Conservation (phyloP, 2,113 vertebrate species). For the Odocoileus virginianus region DNA sequence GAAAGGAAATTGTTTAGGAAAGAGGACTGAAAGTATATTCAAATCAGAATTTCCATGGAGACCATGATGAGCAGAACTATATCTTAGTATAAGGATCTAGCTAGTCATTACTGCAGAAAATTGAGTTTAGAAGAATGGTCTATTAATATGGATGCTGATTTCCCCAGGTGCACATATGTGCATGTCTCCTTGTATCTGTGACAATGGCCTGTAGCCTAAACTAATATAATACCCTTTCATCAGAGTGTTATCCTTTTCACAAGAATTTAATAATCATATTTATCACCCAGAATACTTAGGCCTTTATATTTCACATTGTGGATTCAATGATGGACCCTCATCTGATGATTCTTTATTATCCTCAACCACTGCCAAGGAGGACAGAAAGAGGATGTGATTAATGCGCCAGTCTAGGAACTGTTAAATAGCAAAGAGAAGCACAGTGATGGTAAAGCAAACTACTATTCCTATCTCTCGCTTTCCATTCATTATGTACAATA, state of each 20-base stretch:
- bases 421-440: neutral
- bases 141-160: constrained; percentile 21
- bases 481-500: neutral
- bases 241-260: neutral
- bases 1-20: neutral
- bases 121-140: constrained; percentile 31
- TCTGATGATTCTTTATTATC: constrained; percentile 25
- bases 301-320: constrained; percentile 28
- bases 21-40: neutral
- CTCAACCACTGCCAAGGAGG: neutral
- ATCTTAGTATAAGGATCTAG: neutral
- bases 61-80: neutral
- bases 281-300: neutral
- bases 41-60: constrained; percentile 16
- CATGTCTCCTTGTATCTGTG: neutral
- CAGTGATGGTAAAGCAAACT: constrained; percentile 5
- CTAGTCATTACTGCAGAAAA: constrained; percentile 3
- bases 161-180: neutral
- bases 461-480: neutral
- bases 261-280: constrained; percentile 44
- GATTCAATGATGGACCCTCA: neutral
- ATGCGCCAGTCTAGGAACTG: constrained; percentile 14
- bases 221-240: constrained; percentile 1
- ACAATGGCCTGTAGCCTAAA: constrained; percentile 9
- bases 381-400: constrained; percentile 13